Evolutionary conservation across 2,113 vertebrate genomes (phyloP), one percentile per base, ranked within the genome.

Genomic region (Xiphias gladius): DNA sequence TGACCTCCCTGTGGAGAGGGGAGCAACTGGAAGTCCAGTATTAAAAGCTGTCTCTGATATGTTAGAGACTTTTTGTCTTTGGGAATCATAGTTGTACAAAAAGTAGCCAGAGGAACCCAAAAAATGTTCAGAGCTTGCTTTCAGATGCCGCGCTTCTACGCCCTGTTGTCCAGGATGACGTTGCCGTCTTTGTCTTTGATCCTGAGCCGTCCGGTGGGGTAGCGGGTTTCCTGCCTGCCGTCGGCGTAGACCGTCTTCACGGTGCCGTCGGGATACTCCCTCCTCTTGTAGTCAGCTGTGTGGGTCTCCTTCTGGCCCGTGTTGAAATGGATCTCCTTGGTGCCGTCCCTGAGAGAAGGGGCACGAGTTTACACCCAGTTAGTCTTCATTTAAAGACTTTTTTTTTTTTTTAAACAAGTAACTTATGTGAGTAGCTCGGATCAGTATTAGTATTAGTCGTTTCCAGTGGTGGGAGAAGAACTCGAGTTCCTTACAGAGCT

Each of bases 301-400:
- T 99, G 98, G 4, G 98, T 88, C 91, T 99, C 98, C 87, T 94
- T 96, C 92, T 99, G 97, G 54, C 98, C 98, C 0, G 97, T 99
- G 93, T 92, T 97, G 91, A 99, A 99, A 73, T 96, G 96, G 87
- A 99, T 99, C 26, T 96, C 93, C 93, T 97, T 98, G 86, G 93
- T 97, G 82, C 98, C 97, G 68, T 99, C 97, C 64, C 98, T 99
- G 88, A 32, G 82, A 74, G 67, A 87, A 10, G 64, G 2, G 4
- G 46, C 8, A 52, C 46, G 19, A n/a, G 26, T 63, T 32, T 0
- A 81, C 5, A 32, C 3, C 28, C 39, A 16, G 16, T 65, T 24
- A 69, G 11, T n/a, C 14, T 20, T 68, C 13, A 11, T 2, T 7
- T 20, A n/a, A 64, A 30, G n/a, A 7, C 19, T 39, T n/a, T n/a